Base-by-base conservation (phyloP, 2,797 vertebrate species). In the Craterocephalus amniculus region DNA sequence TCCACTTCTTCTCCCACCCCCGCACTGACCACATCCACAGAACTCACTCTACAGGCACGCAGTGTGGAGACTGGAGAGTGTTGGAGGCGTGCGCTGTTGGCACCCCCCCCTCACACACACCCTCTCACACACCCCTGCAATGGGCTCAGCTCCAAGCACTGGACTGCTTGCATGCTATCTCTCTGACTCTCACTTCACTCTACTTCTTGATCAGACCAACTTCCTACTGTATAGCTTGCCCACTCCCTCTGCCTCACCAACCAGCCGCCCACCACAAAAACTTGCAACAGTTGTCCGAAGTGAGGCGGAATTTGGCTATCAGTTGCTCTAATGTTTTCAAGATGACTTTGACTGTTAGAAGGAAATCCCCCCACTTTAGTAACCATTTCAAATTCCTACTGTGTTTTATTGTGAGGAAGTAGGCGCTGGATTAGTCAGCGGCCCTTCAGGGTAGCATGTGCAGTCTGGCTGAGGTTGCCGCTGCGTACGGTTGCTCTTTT, bases 321-420 rank as follows among this genome's bases (percentile, higher is more conserved):
- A 92, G 89, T 92, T 89, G 87, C 58, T 83, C 67, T 94, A 95
- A 95, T 94, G 91, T 94, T 91, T 95, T 95, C 94, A 95, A 95
- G 94, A 95, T 95, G 94, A 87, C 90, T 90, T 86, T 92, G 89
- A 91, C 89, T 92, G 91, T 93, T 94, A 87, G 83, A 93, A 93
- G 94, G 94, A 95, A 94, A 94, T 94, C 89, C 91, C 90, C 90
- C 90, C 88, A 81, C 84, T 91, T 93, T 92, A 92, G 92, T 93
- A 92, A 91, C 90, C 93, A 94, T 92, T 91, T 93, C 86, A 91
- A 93, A 94, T 94, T 93, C 90, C 88, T 91, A 74, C 78, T 92
- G 82, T 82, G 83, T 94, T 93, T 92, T 93, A 93, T 90, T 90
- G 89, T 86, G 78, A 93, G 93, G 93, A 94, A 94, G 91, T 92